Evolutionary conservation across 1,140 invertebrate species (phyloP).

Genomic region (Conus betulinus): DNA sequence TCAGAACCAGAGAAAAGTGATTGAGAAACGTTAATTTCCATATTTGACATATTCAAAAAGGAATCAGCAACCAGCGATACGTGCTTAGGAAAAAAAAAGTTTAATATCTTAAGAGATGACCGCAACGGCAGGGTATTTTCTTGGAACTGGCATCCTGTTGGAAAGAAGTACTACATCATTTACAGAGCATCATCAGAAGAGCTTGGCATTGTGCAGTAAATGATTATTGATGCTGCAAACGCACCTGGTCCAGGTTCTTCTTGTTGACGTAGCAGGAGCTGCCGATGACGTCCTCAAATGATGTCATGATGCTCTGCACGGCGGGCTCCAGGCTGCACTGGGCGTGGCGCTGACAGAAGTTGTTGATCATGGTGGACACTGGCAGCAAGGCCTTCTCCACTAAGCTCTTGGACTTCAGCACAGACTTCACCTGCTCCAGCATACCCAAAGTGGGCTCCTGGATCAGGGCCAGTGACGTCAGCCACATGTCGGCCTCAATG

Average conservation of each 20-base stretch:
- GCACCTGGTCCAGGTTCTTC: slow-evolving; percentile 16
- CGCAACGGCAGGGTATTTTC: no score
- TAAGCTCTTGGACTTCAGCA: slow-evolving; percentile 79
- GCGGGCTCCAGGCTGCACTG: slow-evolving; percentile 64
- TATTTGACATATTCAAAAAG: no score
- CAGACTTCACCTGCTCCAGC: slow-evolving; percentile 79
- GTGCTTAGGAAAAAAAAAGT: no score
- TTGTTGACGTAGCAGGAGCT: slow-evolving; percentile 75
- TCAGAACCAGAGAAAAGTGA: no score
- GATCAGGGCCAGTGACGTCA: slow-evolving; percentile 87
- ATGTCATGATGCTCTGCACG: slow-evolving; percentile 75
- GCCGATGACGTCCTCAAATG: slow-evolving; percentile 75
- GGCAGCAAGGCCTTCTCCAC: slow-evolving; percentile 77
- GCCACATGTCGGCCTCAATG: slow-evolving; percentile 84
- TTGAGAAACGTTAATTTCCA: no score
- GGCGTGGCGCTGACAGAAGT: slow-evolving; percentile 73
- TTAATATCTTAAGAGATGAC: no score
- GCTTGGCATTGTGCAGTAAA: no score
- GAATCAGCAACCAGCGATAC: no score
- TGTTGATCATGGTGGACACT: slow-evolving; percentile 76
- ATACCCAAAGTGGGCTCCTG: slow-evolving; percentile 85
- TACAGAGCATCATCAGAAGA: no score
- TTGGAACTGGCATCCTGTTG: no score
- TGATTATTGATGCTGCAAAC: background rate
- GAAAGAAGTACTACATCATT: no score